Base-by-base conservation (phyloP, 2,888 invertebrate species). In the Blastobasis lacticolella region DNA sequence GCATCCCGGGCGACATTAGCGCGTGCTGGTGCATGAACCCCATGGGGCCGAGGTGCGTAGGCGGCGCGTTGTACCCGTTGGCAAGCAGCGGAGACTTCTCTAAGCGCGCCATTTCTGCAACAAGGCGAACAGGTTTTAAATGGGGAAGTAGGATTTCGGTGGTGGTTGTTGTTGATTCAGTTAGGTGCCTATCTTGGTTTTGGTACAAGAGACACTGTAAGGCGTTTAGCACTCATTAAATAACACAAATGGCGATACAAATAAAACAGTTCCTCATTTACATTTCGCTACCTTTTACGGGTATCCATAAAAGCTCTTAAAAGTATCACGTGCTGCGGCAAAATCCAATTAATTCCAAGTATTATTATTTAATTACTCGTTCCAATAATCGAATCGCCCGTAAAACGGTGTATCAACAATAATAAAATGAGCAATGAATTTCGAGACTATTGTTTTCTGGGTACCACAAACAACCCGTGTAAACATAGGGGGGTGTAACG, bases 11-110 rank as follows among this genome's bases (percentile, higher is more conserved):
- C 52, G 96, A 96, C 90, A 97, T 92, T 61, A 96, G 92, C 54
- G 96, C 95, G 78, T 95, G 95, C 79, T 96, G 92, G 80, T 96
- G 96, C 95, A 96, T 96, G 89, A 97, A 96, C 74, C 96, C 96
- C 95, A 97, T 96, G 72, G 96, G 97, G 75, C 95, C 95, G 65
- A 96, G 91, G 81, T 95, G 94, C 56, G 95, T 95, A 54, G 97
- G 97, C 55, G 96, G 97, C 63, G 96, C 96, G 86, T 96, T 97
- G 91, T 97, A 97, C 58, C 97, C 97, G 76, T 97, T 97, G 55
- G 96, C 96, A 65, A 97, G 90, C 44, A 97, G 90, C 38, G 97
- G 97, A 23, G 96, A 96, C 83, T 97, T 97, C 81, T 97, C 97
- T 92, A 96, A 89, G 62, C 96, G 91, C 49, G 94, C 94, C 84